These are phyloP conservation scores for Campoplex nolae DNA, from an alignment of 2,888 invertebrate genomes.

Conservation along the genomic window DNA sequence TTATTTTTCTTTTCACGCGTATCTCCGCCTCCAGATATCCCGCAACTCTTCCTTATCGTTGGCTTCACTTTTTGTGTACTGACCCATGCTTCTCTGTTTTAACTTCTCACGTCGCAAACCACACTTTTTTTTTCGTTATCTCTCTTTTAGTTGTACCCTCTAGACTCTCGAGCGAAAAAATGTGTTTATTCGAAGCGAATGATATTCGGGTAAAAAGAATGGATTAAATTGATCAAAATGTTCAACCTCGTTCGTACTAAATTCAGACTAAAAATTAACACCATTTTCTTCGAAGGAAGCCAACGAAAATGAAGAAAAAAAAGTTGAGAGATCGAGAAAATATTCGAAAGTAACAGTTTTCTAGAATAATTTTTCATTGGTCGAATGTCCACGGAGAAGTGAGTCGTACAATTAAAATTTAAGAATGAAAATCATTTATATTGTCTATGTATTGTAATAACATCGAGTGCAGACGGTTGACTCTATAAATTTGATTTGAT, in stretches of 20 bases:
- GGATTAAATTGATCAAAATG: not conserved
- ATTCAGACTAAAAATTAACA: not conserved
- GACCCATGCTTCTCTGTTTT: slow-evolving; percentile 25
- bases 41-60: slow-evolving; percentile 5
- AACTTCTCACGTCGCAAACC: slow-evolving; percentile 1
- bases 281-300: not conserved
- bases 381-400: too few relatives aligned
- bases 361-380: too few relatives aligned
- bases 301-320: not conserved
- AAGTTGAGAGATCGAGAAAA: too few relatives aligned
- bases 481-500: too few relatives aligned
- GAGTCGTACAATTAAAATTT: too few relatives aligned
- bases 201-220: not conserved
- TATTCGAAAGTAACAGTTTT: too few relatives aligned
- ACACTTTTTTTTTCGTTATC: not conserved
- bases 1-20: slow-evolving; percentile 30
- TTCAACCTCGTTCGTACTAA: not conserved
- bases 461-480: too few relatives aligned
- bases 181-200: not conserved
- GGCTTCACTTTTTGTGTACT: slow-evolving; percentile 18
- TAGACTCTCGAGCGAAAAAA: not conserved
- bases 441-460: too few relatives aligned
- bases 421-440: too few relatives aligned
- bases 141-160: not conserved
- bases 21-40: slow-evolving; percentile 26